A percentile compares a stretch with the other conserved stretches of the same genome.
Evolutionary conservation across 2,113 vertebrate species (phyloP).

Genomic region (Struthidea cinerea): DNA sequence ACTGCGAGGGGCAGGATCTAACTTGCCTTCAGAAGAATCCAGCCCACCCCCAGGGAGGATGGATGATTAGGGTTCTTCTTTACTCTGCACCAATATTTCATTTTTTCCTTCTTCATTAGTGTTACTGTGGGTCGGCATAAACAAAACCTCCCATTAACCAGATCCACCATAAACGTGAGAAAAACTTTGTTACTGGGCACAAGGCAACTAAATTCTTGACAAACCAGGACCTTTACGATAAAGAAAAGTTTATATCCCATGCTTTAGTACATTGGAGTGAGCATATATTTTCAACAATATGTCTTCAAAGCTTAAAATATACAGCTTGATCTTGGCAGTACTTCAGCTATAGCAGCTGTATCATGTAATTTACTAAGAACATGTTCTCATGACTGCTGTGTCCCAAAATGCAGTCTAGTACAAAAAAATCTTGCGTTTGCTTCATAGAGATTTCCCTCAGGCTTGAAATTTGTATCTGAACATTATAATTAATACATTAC

Average conservation of each 20-base stretch:
- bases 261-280: background rate
- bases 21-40: background rate
- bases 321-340: background rate
- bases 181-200: background rate
- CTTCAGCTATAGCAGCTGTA: constrained; percentile 13
- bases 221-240: background rate
- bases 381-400: background rate
- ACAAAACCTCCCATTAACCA: background rate
- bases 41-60: background rate
- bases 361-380: background rate
- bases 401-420: background rate
- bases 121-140: background rate
- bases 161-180: accelerated
- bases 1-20: background rate
- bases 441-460: background rate
- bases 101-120: background rate
- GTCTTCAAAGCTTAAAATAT: background rate
- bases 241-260: background rate
- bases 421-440: background rate
- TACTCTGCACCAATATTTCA: background rate
- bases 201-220: background rate
- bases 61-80: background rate
- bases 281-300: background rate
- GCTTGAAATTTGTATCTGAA: background rate
- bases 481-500: constrained; percentile 20